phyloP scores from a whole-genome alignment of 2,888 invertebrate genomes.

The Plusia festucae region DNA sequence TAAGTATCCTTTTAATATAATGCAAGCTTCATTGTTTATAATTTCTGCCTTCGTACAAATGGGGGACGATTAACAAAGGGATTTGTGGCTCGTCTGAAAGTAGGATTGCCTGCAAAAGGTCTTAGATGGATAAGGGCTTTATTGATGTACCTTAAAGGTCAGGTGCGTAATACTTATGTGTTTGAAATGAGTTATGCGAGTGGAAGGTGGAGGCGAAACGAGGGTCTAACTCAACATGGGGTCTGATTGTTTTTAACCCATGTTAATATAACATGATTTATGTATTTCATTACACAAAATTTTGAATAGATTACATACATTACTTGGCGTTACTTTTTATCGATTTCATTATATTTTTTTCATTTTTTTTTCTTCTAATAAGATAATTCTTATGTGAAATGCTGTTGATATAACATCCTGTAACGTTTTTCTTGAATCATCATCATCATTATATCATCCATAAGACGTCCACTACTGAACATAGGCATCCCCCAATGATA shows the following conservation, averaged over 20 bases:
- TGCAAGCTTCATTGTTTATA: not conserved
- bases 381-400: too few species aligned
- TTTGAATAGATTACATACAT: not conserved
- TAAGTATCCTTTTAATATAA: conserved; percentile 1
- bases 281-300: too few species aligned
- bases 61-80: conserved; percentile 2
- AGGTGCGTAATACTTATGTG: not conserved
- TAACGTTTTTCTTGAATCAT: too few species aligned
- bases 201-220: not conserved
- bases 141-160: conserved; percentile 6
- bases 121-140: not conserved
- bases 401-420: too few species aligned
- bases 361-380: too few species aligned
- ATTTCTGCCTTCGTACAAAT: not conserved
- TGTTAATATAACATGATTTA: not conserved
- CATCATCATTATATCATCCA: too few species aligned
- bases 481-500: too few species aligned
- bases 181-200: not conserved
- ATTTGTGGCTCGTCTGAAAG: not conserved
- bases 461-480: too few species aligned
- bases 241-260: not conserved
- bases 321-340: too few species aligned
- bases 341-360: too few species aligned
- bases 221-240: not conserved
- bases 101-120: not conserved